phyloP scores from a whole-genome alignment of 2,797 vertebrate species.

The Crossoptilon crossoptilon region DNA sequence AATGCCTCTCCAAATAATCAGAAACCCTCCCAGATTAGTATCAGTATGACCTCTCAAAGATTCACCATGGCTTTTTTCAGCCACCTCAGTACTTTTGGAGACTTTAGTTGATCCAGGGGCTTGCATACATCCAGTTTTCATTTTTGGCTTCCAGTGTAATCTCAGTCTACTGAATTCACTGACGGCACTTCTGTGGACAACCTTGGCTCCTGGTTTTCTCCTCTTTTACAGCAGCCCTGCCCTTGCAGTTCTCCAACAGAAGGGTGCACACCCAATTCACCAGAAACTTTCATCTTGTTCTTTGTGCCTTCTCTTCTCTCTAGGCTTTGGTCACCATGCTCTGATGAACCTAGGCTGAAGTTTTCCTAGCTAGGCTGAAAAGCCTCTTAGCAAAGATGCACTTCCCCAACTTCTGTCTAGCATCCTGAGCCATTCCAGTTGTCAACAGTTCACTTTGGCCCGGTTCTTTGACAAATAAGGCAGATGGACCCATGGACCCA shows the following conservation, averaged over 20 bases:
- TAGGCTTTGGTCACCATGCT: neutral
- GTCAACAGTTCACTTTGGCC: no score
- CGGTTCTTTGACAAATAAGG: no score
- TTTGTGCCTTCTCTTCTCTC: neutral
- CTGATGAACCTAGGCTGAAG: neutral
- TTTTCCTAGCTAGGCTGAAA: neutral
- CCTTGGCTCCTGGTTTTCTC: neutral
- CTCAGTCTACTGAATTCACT: neutral
- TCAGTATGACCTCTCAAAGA: neutral
- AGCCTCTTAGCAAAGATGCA: neutral
- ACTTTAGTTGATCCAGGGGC: neutral
- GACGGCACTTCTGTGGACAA: neutral
- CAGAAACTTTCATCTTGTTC: neutral
- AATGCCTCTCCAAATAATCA: neutral
- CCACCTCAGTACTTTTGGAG: neutral
- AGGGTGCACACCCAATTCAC: rapidly evolving
- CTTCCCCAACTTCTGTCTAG: rapidly evolving
- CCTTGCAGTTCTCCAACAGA: neutral
- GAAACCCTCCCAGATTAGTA: neutral
- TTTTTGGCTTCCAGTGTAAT: neutral
- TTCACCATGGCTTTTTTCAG: neutral
- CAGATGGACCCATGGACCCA: no score
- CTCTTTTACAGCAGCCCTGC: neutral
- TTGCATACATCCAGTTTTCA: neutral
- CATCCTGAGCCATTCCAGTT: neutral